Evolutionary conservation across 2,797 vertebrate genomes (phyloP).

Genomic region (Cirrhinus mrigala): DNA sequence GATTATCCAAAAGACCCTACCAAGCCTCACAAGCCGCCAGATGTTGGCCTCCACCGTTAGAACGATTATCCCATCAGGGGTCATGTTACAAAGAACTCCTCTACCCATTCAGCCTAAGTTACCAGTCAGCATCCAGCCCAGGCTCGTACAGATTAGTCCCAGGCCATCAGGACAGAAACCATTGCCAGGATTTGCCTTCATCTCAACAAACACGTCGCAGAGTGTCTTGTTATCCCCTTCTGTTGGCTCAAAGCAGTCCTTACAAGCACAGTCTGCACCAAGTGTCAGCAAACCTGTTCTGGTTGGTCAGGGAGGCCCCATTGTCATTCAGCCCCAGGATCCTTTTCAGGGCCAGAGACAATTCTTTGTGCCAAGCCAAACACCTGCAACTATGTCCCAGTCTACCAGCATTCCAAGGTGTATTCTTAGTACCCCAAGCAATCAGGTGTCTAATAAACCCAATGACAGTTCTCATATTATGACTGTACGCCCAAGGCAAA

Average conservation of each 20-base stretch:
- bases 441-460: conserved; percentile 66
- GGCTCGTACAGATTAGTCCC: conserved; percentile 83
- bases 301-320: conserved; percentile 82
- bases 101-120: conserved; percentile 82
- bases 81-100: conserved; percentile 76
- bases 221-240: conserved; percentile 77
- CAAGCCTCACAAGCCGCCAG: conserved; percentile 60
- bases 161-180: conserved; percentile 78
- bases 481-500: conserved; percentile 78
- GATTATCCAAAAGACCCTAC: conserved; percentile 79
- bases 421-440: conserved; percentile 70
- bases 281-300: conserved; percentile 78
- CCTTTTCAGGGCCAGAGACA: conserved; percentile 83
- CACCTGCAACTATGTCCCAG: conserved; percentile 75
- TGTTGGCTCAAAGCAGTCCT: conserved; percentile 70
- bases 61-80: conserved; percentile 68
- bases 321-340: conserved; percentile 82
- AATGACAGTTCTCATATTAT: conserved; percentile 80
- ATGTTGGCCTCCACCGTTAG: conserved; percentile 72
- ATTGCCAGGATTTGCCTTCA: conserved; percentile 74
- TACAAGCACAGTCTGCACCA: conserved; percentile 55
- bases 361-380: conserved; percentile 81
- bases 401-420: conserved; percentile 65
- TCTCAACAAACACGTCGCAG: conserved; percentile 74
- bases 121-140: conserved; percentile 82